Evolutionary conservation across 2,113 vertebrate genomes (phyloP).

Genomic region (Sminthopsis crassicaudata): DNA sequence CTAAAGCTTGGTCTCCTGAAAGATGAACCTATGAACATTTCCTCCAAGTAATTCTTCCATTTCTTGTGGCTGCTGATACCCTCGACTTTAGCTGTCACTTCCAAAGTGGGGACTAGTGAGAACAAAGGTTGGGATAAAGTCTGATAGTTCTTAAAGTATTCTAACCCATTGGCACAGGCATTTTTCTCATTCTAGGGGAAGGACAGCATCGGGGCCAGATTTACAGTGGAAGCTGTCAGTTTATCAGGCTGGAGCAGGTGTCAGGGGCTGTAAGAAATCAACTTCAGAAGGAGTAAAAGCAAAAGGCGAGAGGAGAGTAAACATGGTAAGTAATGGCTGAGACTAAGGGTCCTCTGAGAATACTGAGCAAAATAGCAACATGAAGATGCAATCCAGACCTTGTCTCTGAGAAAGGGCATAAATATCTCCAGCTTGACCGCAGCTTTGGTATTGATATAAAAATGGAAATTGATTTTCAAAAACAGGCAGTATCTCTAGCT

Average conservation of each 20-base stretch:
- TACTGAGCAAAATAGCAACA: conserved; percentile 53
- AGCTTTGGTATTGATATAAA: conserved; percentile 45
- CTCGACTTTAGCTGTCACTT: not conserved
- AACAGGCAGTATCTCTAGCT: conserved; percentile 10
- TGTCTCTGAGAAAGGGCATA: conserved; percentile 9
- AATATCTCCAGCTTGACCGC: conserved; percentile 41
- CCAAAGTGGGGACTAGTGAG: conserved; percentile 18
- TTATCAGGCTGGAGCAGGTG: conserved; percentile 73
- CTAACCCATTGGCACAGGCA: conserved; percentile 54
- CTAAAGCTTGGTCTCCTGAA: conserved; percentile 39
- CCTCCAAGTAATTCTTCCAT: conserved; percentile 19
- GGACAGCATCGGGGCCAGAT: conserved; percentile 63
- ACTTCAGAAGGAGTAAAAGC: conserved; percentile 71
- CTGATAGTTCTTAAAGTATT: conserved; percentile 68
- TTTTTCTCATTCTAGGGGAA: conserved; percentile 48
- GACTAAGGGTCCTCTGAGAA: conserved; percentile 68
- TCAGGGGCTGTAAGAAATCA: conserved; percentile 68
- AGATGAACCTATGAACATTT: conserved; percentile 10
- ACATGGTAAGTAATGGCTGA: conserved; percentile 65
- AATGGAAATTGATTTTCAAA: conserved; percentile 45
- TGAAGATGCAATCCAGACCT: conserved; percentile 67
- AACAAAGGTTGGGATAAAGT: conserved; percentile 51
- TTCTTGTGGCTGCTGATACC: not conserved
- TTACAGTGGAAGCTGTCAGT: conserved; percentile 73
- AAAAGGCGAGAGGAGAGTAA: conserved; percentile 75